These are phyloP conservation scores for Latheticus oryzae DNA, from an alignment of 2,888 invertebrate species.

Conservation along the genomic window DNA sequence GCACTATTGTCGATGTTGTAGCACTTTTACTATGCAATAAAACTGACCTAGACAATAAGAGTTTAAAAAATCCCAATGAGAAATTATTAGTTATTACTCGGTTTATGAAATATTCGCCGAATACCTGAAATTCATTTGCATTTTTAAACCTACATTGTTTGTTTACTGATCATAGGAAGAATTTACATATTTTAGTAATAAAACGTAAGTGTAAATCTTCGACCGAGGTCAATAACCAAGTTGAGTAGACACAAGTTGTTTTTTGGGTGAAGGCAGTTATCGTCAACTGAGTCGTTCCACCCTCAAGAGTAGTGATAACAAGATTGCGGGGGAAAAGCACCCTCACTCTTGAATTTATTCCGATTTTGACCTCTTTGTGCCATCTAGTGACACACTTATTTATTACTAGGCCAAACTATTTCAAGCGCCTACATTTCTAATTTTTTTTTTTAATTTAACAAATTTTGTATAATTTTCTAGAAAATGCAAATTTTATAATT, in stretches of 20 bases:
- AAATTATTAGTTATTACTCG: constrained; percentile 61
- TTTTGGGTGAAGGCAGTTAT: constrained; percentile 51
- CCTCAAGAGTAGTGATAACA: constrained; percentile 29
- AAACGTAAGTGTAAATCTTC: constrained; percentile 26
- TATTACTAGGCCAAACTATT: constrained; percentile 30
- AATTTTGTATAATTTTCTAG: too few relatives aligned
- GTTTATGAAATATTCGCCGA: constrained; percentile 54
- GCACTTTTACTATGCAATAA: constrained; percentile 65
- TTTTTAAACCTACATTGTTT: constrained; percentile 42
- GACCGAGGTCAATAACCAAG: constrained; percentile 37
- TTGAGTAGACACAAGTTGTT: constrained; percentile 54
- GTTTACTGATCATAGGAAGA: constrained; percentile 32
- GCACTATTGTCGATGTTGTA: constrained; percentile 51
- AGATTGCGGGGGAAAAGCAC: constrained; percentile 36
- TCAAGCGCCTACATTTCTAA: neutral
- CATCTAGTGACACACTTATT: constrained; percentile 57
- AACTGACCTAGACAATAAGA: constrained; percentile 65
- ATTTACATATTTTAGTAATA: constrained; percentile 36
- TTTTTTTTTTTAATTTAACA: too few relatives aligned
- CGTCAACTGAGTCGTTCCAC: constrained; percentile 36
- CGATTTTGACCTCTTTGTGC: constrained; percentile 51
- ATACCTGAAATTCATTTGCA: constrained; percentile 49
- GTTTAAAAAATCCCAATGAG: constrained; percentile 62
- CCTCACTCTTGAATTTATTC: constrained; percentile 32
- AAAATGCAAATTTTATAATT: too few relatives aligned